phyloP scores from a whole-genome alignment of 1,140 invertebrate genomes.

The Neomicropteryx cornuta region DNA sequence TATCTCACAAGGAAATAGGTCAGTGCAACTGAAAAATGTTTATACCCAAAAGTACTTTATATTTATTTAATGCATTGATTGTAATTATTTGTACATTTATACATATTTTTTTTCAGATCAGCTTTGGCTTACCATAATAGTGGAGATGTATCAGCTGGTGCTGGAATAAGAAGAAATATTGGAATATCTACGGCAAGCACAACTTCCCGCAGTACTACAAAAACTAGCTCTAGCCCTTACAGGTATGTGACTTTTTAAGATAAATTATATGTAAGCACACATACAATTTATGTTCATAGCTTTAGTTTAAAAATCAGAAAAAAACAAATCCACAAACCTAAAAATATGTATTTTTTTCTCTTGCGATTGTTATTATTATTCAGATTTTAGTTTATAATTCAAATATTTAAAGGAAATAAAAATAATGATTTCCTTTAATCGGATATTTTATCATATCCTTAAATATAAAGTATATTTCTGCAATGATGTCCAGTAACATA shows the following conservation, averaged over 20 bases:
- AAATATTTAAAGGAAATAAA: no score
- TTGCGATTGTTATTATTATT: constrained; percentile 8
- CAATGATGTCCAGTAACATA: no score
- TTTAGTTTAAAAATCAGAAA: no score
- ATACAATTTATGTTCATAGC: no score
- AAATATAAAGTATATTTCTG: no score
- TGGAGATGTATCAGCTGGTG: constrained; percentile 27
- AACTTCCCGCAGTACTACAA: constrained; percentile 87
- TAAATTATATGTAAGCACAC: constrained; percentile 4
- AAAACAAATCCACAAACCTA: no score
- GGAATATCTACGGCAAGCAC: constrained; percentile 94
- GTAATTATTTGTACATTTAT: no score
- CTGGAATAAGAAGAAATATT: constrained; percentile 61
- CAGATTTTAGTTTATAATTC: constrained; percentile 4
- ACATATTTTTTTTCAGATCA: constrained; percentile 51
- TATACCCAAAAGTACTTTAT: no score
- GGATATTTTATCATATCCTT: no score
- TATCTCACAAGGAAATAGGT: constrained; percentile 49
- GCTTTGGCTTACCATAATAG: constrained; percentile 72
- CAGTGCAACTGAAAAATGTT: constrained; percentile 16
- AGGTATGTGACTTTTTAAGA: constrained; percentile 31
- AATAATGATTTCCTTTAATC: no score
- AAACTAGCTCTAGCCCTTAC: constrained; percentile 87
- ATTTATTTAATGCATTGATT: no score
- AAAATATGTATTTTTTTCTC: constrained; percentile 9